Evolutionary conservation across 2,888 invertebrate species (phyloP), one percentile per base, ranked within the genome.

Genomic region (Tetragonula carbonaria): DNA sequence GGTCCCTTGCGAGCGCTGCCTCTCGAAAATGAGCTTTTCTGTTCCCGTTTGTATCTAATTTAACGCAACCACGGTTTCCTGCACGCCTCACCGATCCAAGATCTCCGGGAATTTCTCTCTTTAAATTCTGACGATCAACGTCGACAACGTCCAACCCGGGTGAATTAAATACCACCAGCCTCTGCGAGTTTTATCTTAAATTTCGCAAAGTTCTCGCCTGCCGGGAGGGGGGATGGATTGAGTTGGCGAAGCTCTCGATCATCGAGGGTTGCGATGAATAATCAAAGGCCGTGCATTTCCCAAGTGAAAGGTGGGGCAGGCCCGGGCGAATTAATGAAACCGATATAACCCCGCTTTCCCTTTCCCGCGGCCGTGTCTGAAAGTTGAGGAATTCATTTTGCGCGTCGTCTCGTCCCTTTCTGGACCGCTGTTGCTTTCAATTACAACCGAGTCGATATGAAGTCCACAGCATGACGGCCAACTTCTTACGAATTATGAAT

Each of bases 361-460:
- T 38, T 59, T 53, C 28, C 18, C 55, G 18, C 0, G 1, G 18
- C 38, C n/a, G 33, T 2, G 45, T 2, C 28, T 21, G 16, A 53
- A 82, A 82, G 74, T 82, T 71, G 62, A 72, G n/a, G 75, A 82
- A 80, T 82, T 82, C 82, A 68, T 74, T 82, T 59, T 51, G 66
- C 33, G 59, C 74, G 65, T 66, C 33, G 85, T 72, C 84, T 82
- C 77, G 4, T 0, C 4, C n/a, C 53, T 16, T 16, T 33, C n/a
- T 11, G 14, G n/a, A 23, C 8, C 8, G 53, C n/a, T 62, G 59
- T 33, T 16, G 55, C 23, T 57, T 71, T 70, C 80, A 80, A 71
- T 82, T 80, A 80, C 74, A 71, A 80, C 6, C 67, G 23, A 50
- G 33, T 23, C 55, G 74, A 74, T 55, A 63, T 45, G 45, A 51